Evolutionary conservation across 2,888 invertebrate species (phyloP).

Genomic region (Balanococcus diminutus): DNA sequence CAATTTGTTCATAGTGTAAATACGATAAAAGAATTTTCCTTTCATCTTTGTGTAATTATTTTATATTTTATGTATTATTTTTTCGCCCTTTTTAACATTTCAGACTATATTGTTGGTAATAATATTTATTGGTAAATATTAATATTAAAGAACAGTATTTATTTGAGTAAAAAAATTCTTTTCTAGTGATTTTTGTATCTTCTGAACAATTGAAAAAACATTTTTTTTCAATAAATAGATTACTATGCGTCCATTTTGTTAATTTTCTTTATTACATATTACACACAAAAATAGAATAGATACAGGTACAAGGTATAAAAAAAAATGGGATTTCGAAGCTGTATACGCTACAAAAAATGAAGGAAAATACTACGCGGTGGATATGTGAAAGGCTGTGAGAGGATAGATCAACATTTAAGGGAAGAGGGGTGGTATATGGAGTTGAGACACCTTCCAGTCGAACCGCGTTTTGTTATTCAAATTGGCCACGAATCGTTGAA

Average conservation of each 20-base stretch:
- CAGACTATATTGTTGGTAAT: constrained; percentile 52
- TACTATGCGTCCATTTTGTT: constrained; percentile 36
- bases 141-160: constrained; percentile 54
- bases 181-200: constrained; percentile 55
- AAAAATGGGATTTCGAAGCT: neutral
- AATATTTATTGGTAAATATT: constrained; percentile 52
- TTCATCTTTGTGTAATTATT: constrained; percentile 36
- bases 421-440: neutral
- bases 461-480: constrained; percentile 72
- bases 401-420: no score
- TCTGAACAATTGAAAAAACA: constrained; percentile 47
- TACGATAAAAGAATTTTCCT: neutral
- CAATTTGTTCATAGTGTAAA: constrained; percentile 16
- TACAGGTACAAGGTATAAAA: neutral
- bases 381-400: neutral
- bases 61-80: constrained; percentile 45
- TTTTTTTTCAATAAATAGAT: constrained; percentile 55
- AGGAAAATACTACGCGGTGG: neutral
- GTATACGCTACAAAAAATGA: neutral
- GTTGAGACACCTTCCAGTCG: no score
- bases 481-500: constrained; percentile 83
- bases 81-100: constrained; percentile 40
- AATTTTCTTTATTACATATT: neutral
- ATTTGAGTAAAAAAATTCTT: constrained; percentile 52
- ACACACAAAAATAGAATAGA: neutral